phyloP scores from a whole-genome alignment of 2,113 vertebrate species.

The Meles meles region DNA sequence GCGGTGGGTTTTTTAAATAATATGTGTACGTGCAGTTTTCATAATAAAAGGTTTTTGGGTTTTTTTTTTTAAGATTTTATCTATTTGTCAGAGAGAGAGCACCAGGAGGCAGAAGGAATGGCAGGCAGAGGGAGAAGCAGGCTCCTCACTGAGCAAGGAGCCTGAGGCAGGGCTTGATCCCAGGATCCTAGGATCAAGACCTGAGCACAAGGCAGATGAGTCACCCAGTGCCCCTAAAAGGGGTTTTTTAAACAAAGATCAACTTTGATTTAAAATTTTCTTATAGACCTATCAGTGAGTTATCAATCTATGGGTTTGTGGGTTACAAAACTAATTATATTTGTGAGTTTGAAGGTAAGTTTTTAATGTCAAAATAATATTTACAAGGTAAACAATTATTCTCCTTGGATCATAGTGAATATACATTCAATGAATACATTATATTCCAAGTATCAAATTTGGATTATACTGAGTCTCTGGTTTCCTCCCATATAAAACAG shows the following conservation, averaged over 20 bases:
- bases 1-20: not conserved
- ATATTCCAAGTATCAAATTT: not conserved
- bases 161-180: too few species aligned
- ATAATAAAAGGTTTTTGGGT: not conserved
- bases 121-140: too few species aligned
- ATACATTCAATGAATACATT: not conserved
- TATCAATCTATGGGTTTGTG: not conserved
- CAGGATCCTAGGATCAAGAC: too few species aligned
- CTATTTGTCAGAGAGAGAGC: too few species aligned
- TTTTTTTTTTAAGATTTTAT: too few species aligned
- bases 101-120: too few species aligned
- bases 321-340: not conserved
- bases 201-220: too few species aligned
- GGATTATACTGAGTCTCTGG: not conserved
- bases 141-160: too few species aligned
- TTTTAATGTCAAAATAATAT: slow-evolving; percentile 30
- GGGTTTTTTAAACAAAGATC: not conserved
- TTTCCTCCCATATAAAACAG: not conserved
- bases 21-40: not conserved
- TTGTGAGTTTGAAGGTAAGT: not conserved
- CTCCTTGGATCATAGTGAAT: not conserved
- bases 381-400: slow-evolving; percentile 11
- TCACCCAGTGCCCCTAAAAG: not conserved
- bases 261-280: not conserved
- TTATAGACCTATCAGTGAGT: not conserved